Evolutionary conservation across 2,113 vertebrate species (phyloP).

Genomic region (Ahaetulla prasina): DNA sequence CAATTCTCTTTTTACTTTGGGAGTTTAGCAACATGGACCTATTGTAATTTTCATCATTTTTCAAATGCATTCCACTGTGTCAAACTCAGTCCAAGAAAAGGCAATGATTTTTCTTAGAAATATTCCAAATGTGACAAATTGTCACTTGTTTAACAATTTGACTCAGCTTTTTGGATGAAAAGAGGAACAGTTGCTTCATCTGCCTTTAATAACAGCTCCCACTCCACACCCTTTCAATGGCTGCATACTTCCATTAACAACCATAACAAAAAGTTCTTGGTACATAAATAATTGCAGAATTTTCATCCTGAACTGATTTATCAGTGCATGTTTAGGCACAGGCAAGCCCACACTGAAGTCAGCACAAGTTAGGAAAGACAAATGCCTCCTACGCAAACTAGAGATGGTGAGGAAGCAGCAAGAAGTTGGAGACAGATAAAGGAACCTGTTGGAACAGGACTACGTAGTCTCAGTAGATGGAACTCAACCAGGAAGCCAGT

Average conservation of each 20-base stretch:
- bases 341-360: constrained; percentile 55
- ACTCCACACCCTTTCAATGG: constrained; percentile 20
- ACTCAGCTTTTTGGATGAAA: background rate
- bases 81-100: background rate
- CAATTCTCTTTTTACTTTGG: background rate
- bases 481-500: constrained; percentile 45
- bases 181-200: constrained; percentile 6
- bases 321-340: constrained; percentile 57
- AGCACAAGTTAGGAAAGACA: constrained; percentile 65
- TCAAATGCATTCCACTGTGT: background rate
- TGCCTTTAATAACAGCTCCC: constrained; percentile 1
- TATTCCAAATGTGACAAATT: background rate
- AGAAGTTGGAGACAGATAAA: constrained; percentile 56
- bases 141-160: constrained; percentile 2
- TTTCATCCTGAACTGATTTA: constrained; percentile 39
- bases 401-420: constrained; percentile 62
- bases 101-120: constrained; percentile 1
- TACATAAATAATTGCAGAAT: constrained; percentile 36
- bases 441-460: constrained; percentile 59
- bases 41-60: background rate
- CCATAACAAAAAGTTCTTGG: constrained; percentile 34
- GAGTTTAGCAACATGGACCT: background rate
- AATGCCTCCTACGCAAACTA: constrained; percentile 64
- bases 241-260: constrained; percentile 17
- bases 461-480: constrained; percentile 47